Evolutionary conservation across 2,797 vertebrate species (phyloP), one percentile per base, ranked within the genome.

Genomic region (Platalea minor): DNA sequence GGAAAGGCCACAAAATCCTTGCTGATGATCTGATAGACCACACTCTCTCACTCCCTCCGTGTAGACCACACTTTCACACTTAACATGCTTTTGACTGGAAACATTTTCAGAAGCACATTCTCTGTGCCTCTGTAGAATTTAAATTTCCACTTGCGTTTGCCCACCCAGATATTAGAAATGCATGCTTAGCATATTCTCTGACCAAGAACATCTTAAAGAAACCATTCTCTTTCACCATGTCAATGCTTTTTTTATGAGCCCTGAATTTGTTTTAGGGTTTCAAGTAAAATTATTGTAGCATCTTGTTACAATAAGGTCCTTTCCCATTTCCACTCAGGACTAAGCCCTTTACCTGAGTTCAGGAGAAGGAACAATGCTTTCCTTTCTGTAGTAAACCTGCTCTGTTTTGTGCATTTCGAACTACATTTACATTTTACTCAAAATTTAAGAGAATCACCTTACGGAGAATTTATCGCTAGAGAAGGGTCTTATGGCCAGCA

Each of bases 21-120:
- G 67, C 94, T 93, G 85, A 92, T 92, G 88, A 96, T 96, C 93
- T 88, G 94, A 94, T 83, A 93, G 89, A 94, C 95, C 95, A 91
- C 95, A 93, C 85, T 96, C 87, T 86, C 88, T 89, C 83, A 20
- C 76, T 93, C 75, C 67, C 79, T 93, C 93, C 15, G 11, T 93
- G 77, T 94, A 91, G 95, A 95, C 96, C 96, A 95, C 95, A 91
- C 94, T 93, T 97, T 97, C 97, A 96, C 96, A 96, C 95, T 94
- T 95, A 68, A 90, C 91, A 94, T 79, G 80, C 92, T 93, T 96
- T 85, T 95, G 91, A 95, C 81, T 97, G 94, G 96, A 97, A 97
- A 97, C 93, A 69, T 96, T 96, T 97, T 97, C 95, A 94, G 96
- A 96, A 98, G 96, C 93, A 94, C 96, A 96, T 96, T 97, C 95